These are phyloP conservation scores for Sebastolobus alascanus DNA, from an alignment of 2,797 vertebrate species.

Conservation along the genomic window DNA sequence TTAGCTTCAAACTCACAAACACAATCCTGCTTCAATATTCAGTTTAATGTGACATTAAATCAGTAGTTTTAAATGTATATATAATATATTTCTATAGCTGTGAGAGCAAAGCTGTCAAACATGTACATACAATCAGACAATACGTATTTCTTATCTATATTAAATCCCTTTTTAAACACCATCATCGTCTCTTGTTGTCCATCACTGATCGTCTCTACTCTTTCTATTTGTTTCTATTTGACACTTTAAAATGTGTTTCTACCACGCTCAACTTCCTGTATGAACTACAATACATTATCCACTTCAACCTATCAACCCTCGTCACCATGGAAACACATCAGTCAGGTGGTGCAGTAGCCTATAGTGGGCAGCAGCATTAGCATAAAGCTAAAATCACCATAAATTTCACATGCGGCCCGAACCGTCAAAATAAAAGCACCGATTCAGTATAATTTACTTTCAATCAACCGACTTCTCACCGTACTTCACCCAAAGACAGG, in stretches of 20 bases:
- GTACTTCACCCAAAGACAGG: background rate
- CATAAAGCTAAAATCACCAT: background rate
- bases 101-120: background rate
- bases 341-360: slow-evolving; percentile 35
- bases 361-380: slow-evolving; percentile 37
- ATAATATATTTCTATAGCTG: background rate
- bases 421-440: slow-evolving; percentile 4
- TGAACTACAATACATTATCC: slow-evolving; percentile 11
- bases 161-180: background rate
- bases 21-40: background rate
- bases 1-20: slow-evolving; percentile 19
- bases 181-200: background rate
- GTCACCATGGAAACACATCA: slow-evolving; percentile 69
- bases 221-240: background rate
- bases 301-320: slow-evolving; percentile 66
- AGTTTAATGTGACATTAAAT: background rate
- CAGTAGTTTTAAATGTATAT: background rate
- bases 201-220: background rate
- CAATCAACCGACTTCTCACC: background rate
- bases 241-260: background rate
- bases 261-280: slow-evolving; percentile 1
- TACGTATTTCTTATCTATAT: background rate
- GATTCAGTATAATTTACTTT: background rate
- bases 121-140: background rate
- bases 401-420: background rate